Evolutionary conservation across 2,888 invertebrate genomes (phyloP).

Genomic region (Lepidochrysops patricia): DNA sequence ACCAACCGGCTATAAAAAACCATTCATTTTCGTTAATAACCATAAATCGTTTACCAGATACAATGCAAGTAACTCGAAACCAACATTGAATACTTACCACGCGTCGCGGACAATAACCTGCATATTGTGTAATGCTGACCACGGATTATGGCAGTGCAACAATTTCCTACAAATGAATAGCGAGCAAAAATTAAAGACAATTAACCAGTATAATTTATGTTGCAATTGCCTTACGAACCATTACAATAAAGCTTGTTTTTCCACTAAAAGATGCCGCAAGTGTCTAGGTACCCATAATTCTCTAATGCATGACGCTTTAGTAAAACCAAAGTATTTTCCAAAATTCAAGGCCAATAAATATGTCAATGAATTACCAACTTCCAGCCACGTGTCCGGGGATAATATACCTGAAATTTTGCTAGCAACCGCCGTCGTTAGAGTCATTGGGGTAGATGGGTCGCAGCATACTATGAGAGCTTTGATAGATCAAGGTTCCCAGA

Average conservation of each 20-base stretch:
- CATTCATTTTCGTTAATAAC: too few relatives aligned
- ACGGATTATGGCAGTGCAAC: slow-evolving; percentile 14
- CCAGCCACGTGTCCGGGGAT: too few relatives aligned
- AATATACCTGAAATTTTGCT: too few relatives aligned
- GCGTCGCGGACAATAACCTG: slow-evolving; percentile 14
- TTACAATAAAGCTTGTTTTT: slow-evolving; percentile 14
- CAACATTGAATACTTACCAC: slow-evolving; percentile 12
- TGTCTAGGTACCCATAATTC: slow-evolving; percentile 17
- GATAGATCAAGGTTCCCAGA: too few relatives aligned
- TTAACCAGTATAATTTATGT: slow-evolving; percentile 14
- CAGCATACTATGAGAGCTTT: too few relatives aligned
- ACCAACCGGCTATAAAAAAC: too few relatives aligned
- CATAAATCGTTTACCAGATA: not conserved
- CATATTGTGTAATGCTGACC: slow-evolving; percentile 15
- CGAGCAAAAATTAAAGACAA: slow-evolving; percentile 4
- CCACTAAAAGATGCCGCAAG: slow-evolving; percentile 15
- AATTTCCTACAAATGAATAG: slow-evolving; percentile 8
- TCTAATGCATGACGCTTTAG: too few relatives aligned
- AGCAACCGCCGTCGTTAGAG: too few relatives aligned
- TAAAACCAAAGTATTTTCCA: too few relatives aligned
- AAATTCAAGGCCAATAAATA: too few relatives aligned
- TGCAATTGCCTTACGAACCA: slow-evolving; percentile 15
- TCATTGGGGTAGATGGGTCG: too few relatives aligned
- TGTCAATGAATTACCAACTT: too few relatives aligned
- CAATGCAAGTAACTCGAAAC: not conserved